A percentile compares a stretch with the other conserved stretches of the same genome.
Evolutionary conservation across 2,113 vertebrate species (phyloP).

Genomic region (Caretta caretta): DNA sequence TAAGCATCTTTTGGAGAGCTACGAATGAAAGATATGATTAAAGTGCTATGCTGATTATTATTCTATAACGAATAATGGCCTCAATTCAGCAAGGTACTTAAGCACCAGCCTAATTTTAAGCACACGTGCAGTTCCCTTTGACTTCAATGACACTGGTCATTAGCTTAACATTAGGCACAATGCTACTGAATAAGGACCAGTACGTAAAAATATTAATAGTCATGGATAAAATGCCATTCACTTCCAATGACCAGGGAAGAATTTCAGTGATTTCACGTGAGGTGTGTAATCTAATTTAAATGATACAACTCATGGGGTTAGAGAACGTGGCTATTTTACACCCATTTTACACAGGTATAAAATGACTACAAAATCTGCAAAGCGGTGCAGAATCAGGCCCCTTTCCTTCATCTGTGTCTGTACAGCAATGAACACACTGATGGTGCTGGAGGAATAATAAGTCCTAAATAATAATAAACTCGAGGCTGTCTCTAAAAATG

Average conservation of each 20-base stretch:
- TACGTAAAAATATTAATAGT: neutral
- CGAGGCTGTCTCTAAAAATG: neutral
- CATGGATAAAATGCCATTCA: neutral
- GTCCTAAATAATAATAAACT: neutral
- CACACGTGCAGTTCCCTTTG: neutral
- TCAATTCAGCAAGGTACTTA: neutral
- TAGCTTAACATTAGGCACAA: neutral
- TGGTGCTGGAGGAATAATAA: neutral
- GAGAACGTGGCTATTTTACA: conserved; percentile 38
- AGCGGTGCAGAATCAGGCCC: neutral
- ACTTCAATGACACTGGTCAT: neutral
- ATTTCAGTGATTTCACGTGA: neutral
- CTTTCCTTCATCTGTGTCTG: neutral
- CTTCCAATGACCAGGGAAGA: neutral
- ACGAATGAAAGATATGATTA: neutral
- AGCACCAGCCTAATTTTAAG: neutral
- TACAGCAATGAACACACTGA: neutral
- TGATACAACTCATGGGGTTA: neutral
- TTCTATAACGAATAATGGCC: neutral
- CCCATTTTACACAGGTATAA: conserved; percentile 17
- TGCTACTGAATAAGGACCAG: neutral
- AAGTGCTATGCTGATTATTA: neutral
- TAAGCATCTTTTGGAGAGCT: neutral
- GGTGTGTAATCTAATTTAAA: neutral
- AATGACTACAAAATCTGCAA: neutral